Percentiles rank a stretch among this genome's conserved stretches.
Evolutionary conservation across 1,140 invertebrate species (phyloP).

Genomic region (Sycophaga agraensis): DNA sequence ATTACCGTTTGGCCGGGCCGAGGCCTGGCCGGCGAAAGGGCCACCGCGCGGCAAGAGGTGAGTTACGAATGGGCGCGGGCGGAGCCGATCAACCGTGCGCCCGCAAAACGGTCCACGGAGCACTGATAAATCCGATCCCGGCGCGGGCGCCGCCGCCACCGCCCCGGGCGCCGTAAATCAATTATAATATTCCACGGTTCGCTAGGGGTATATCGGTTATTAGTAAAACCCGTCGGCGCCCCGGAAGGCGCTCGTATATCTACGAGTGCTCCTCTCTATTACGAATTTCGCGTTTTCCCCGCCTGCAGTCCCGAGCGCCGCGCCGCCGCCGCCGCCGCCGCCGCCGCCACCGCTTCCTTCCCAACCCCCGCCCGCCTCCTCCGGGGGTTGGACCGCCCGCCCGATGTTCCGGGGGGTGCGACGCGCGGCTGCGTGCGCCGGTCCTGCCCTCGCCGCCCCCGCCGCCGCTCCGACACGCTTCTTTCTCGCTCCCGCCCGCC

Average conservation of each 20-base stretch:
- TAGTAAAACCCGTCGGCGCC: constrained; percentile 54
- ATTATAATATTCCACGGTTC: constrained; percentile 58
- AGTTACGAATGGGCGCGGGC: too few relatives aligned
- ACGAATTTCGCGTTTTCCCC: constrained; percentile 51
- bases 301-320: too few relatives aligned
- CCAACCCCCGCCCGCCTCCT: background rate
- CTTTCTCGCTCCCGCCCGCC: constrained; percentile 1
- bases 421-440: background rate
- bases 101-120: constrained; percentile 40
- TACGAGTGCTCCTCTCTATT: constrained; percentile 51
- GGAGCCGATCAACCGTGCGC: constrained; percentile 40
- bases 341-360: background rate
- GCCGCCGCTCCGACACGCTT: background rate
- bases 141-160: background rate
- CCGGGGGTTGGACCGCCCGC: background rate
- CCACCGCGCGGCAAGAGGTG: too few relatives aligned
- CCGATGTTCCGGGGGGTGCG: background rate
- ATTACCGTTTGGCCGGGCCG: too few relatives aligned
- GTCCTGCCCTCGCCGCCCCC: background rate
- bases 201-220: constrained; percentile 57
- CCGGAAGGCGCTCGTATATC: constrained; percentile 54
- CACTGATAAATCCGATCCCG: constrained; percentile 52
- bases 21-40: too few relatives aligned
- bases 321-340: too few relatives aligned
- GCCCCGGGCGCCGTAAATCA: constrained; percentile 51